Base-by-base conservation (phyloP, 1,140 invertebrate genomes). In the Hyles vespertilio region DNA sequence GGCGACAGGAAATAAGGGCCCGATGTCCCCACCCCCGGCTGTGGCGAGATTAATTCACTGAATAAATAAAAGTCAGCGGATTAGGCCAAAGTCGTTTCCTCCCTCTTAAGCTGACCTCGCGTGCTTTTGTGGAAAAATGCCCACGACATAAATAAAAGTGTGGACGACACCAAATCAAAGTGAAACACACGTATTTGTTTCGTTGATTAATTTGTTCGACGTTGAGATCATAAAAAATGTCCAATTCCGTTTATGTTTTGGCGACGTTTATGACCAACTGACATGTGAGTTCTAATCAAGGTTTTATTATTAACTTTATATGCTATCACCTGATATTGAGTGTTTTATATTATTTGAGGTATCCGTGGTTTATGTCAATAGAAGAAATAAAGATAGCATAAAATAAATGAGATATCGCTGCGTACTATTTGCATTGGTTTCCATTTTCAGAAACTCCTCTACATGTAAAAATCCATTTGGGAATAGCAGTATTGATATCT, bases 11-110 rank as follows among this genome's bases (percentile, higher is more conserved):
- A 86, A 83, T 78, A 83, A 79, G 77, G 78, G 72, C 67, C 63
- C 69, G 12, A 63, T 76, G 74, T 78, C 74, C 76, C 81, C 76
- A 63, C 70, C 78, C 79, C 69, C 64, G 64, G 65, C 67, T 69
- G 61, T 55, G 68, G 63, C 63, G 75, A 89, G 85, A 89, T 87
- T 89, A 89, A 89, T 87, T 87, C 85, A 84, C 79, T 84, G 85
- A 89, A 89, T 89, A 89, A 89, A 89, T 87, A 89, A 89, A 87
- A 87, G 85, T 88, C 85, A 87, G 85, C 84, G 84, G 85, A 88
- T 88, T 88, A 88, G 81, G 81, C 78, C 84, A 82, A 79, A 84
- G 82, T 79, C 80, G 79, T 86, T 88, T 80, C 81, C 81, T 83
- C 85, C 85, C 85, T 88, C 85, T 81, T 81, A 83, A 85, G 81